Evolutionary conservation across 2,888 invertebrate genomes (phyloP), one percentile per base, ranked within the genome.

Genomic region (Oasisia sp.): DNA sequence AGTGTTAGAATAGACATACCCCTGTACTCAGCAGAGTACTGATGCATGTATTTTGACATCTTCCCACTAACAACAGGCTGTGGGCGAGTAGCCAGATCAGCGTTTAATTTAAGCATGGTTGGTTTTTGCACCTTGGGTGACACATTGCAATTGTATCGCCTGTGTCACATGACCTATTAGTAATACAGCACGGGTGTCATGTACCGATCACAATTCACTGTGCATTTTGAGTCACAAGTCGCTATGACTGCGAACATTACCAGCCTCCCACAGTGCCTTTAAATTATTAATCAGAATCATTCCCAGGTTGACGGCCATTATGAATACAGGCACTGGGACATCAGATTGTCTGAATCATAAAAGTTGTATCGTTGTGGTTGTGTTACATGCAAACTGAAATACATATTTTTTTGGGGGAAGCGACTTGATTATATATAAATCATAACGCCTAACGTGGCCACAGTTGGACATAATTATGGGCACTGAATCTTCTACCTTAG

Each of bases 161-260:
- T 19, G 27, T 74, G 74, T 74, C n/a, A 74, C 74, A 74, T 74
- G 74, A 74, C 74, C 74, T 74, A 74, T 74, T 74, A 74, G 74
- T n/a, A 74, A 74, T 74, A n/a, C 74, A 74, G 74, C 74, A 19
- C 3, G 74, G n/a, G 74, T 19, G n/a, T 74, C 1, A 74, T 74
- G 74, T 7, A 74, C n/a, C 19, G 1, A 74, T 74, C 74, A 19
- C n/a, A 74, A 27, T 74, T 74, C 74, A 74, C 74, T 74, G 27
- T 27, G 4, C 14, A 74, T 74, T 74, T 74, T 74, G 74, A 74
- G 74, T 74, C 74, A 74, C 74, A 74, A 50, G 4, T 19, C 27
- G 14, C 74, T 74, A 74, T 74, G 27, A 74, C 27, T n/a, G n/a
- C 27, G 27, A 74, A 19, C 74, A 74, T 74, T 27, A 74, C 74